Conservation (phyloP, 2,888 invertebrate genomes). For the Lobophora halterata region DNA sequence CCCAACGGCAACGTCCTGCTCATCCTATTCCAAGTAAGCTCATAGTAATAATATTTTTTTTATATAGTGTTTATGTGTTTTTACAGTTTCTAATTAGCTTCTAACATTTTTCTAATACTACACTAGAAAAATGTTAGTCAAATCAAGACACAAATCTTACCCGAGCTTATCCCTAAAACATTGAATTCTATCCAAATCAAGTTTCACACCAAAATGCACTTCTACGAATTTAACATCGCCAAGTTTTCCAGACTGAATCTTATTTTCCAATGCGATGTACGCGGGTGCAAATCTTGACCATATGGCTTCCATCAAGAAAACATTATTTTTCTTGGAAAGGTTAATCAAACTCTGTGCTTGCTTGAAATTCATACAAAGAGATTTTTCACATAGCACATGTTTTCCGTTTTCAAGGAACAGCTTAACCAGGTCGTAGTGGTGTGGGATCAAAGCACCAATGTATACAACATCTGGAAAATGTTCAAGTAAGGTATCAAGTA, state of each 20-base stretch:
- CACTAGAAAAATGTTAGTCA: too few relatives aligned
- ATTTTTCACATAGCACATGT: slow-evolving; percentile 95
- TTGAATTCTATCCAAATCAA: slow-evolving; percentile 64
- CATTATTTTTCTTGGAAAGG: slow-evolving; percentile 84
- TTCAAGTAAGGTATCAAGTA: too few relatives aligned
- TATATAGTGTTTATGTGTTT: too few relatives aligned
- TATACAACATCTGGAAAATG: slow-evolving; percentile 90
- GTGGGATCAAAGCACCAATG: slow-evolving; percentile 87
- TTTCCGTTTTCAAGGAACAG: slow-evolving; percentile 90
- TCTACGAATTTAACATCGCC: slow-evolving; percentile 86
- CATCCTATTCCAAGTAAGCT: too few relatives aligned
- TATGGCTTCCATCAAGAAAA: slow-evolving; percentile 94
- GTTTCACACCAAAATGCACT: slow-evolving; percentile 84
- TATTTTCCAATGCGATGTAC: slow-evolving; percentile 85
- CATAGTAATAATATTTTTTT: too few relatives aligned
- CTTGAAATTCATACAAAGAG: slow-evolving; percentile 89
- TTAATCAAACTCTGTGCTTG: slow-evolving; percentile 86
- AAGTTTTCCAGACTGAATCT: slow-evolving; percentile 83
- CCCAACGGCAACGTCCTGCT: too few relatives aligned
- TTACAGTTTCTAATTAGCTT: too few relatives aligned
- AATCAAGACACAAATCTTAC: slow-evolving; percentile 40
- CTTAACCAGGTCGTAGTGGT: slow-evolving; percentile 86
- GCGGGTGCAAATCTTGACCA: slow-evolving; percentile 93
- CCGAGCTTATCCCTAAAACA: too few relatives aligned
- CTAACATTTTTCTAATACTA: too few relatives aligned